Base-by-base conservation (phyloP, 2,888 invertebrate genomes). In the Pseudolycoriella hygida region DNA sequence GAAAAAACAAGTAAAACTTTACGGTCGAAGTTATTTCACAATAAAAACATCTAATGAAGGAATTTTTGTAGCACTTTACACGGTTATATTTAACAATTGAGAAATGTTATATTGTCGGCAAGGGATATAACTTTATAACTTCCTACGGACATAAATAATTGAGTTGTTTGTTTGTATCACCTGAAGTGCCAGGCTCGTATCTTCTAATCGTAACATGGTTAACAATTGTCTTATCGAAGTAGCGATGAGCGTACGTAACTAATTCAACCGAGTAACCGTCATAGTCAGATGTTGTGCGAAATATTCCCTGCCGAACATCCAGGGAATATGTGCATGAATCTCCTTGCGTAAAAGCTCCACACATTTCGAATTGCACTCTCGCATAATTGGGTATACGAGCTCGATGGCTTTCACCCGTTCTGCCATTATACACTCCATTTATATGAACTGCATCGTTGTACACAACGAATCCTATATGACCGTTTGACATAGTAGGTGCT, bases 351-450 rank as follows among this genome's bases (percentile, higher is more conserved):
- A 25, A n/a, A 31, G 15, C 8, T 17, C n/a, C 34, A 20, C 45
- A 39, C 15, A 20, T 14, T 14, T 45, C 37, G 4, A 45, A 45
- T 17, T 45, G 45, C 14, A 74, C 62, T 52, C 74, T 74, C 3
- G 70, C 66, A 69, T 72, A 73, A 44, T 69, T 70, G n/a, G 74
- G 75, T 30, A 76, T 71, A 31, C 74, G 66, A 0, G 74, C 75
- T 6, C 75, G 65, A 45, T 69, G 71, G 50, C 74, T 74, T 38
- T 69, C 62, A 0, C 75, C 74, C 2, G 58, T 62, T 5, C 55
- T 57, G 2, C 75, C 75, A 55, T 71, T 75, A 58, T 74, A 75
- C 0, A 75, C 53, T 0, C 75, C 75, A 49, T 75, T 75, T 62
- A 74, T 69, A 50, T 70, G 73, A 2, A 75, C 70, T 0, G 73